Evolutionary conservation across 1,140 invertebrate species (phyloP), one percentile per base, ranked within the genome.

Genomic region (Drosophila baimaii): DNA sequence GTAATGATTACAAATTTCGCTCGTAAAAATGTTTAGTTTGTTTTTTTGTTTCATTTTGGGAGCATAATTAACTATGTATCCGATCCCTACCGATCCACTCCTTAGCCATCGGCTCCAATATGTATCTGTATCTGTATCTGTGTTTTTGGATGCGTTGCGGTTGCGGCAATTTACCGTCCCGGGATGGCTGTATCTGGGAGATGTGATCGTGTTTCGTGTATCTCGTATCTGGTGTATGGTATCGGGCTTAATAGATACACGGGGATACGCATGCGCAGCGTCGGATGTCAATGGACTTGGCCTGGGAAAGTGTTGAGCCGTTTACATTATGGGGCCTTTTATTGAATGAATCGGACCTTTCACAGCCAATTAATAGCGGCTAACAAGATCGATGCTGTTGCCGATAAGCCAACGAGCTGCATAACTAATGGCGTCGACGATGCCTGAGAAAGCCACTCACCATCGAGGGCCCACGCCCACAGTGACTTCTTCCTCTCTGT

Each of bases 1-100:
- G 84, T 88, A 89, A 89, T 89, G 84, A 89, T 89, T 89, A 89
- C 84, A 89, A 89, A 89, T 89, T 89, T 89, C 84, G 84, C 84
- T 89, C 84, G 84, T 89, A 89, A 89, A 89, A 89, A 89, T 89
- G 84, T 89, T 89, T 77, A 78, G 77, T 74, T 88, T 76, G 64
- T 75, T 69, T 79, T 84, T 84, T 76, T 75, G 77, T 78, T 75
- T 81, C 59, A 46, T 78, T 78, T 72, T 59, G 54, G 77, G 58
- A 73, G 79, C 79, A 86, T 86, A 86, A 86, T 86, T 86, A 86
- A 86, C 83, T 79, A 83, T 83, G 77, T 69, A 82, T 82, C 79
- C 76, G 64, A 77, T 52, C 55, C 58, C 52, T 44, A 44, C 31
- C 23, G 25, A 63, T 69, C 37, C 21, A 44, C 43, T 44, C 43